Base-by-base conservation (phyloP, 2,888 invertebrate species). In the Drosophila subsilvestris region DNA sequence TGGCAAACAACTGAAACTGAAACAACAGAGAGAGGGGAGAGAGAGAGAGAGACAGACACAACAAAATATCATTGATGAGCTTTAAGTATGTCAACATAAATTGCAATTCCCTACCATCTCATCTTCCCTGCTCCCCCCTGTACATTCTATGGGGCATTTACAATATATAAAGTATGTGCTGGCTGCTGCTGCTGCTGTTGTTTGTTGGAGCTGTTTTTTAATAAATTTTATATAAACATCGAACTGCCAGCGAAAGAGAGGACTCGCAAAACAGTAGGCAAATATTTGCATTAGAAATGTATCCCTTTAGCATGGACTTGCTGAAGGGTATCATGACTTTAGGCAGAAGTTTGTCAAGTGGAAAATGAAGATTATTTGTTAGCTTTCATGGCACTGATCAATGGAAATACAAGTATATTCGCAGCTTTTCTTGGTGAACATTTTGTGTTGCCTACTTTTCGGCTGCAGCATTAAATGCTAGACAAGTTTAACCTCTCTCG, bases 211-310 rank as follows among this genome's bases (percentile, higher is more conserved):
- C 49, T 81, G 71, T 75, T 85, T 75, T 87, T 85, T 87, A 81
- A 85, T 85, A 85, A 81, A 88, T 85, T 85, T 88, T 85, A 88
- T 87, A 85, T 85, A 85, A 85, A 85, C 83, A 85, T 25, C 3
- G 27, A 43, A 50, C 77, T 57, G 49, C 22, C 67, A 49, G 63
- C 49, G 42, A 43, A 37, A 51, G 54, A 63, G 57, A 8, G 9
- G 37, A 37, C 6, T 55, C 74, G 76, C 67, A 60, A 37, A 37
- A 60, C 58, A 72, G 83, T 75, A 63, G 65, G 73, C 76, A 85
- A 85, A 85, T 85, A 85, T 85, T 85, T 85, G 88, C 87, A 85
- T 87, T 88, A 88, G 85, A 88, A 63, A 53, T 43, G 50, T 32
- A 75, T 82, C 82, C 80, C 73, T 77, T 60, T 66, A 42, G 20